Base-by-base conservation (phyloP, 2,888 invertebrate species). In the Dinocampus coccinellae region DNA sequence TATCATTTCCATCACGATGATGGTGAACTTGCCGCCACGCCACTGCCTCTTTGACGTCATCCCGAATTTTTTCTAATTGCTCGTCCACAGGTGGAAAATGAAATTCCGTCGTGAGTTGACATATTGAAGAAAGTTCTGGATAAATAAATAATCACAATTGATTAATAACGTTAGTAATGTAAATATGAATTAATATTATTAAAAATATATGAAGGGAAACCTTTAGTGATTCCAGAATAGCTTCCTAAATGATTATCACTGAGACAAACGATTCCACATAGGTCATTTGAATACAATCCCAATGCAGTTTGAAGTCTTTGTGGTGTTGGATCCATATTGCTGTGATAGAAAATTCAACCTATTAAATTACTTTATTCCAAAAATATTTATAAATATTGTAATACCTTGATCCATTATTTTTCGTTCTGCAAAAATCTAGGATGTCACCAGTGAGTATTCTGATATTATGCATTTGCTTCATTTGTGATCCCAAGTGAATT, bases 391-490 rank as follows among this genome's bases (percentile, higher is more conserved):
- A 11, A 60, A 57, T 13, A 47, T n/a, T 69, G 11, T 55, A 73
- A 42, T 76, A 87, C 87, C 85, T 83, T 26, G 83, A 81, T 61
- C 90, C 89, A 22, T 86, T 87, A 76, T 89, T 89, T 73, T 90
- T 84, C 0, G 91, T 90, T 79, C 90, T 89, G 82, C 95, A 95
- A 77, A 97, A 91, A 84, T 97, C 95, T 80, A 95, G 91, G 13
- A 95, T 92, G 88, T 96, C 93, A 22, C 94, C 93, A 71, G 96
- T 94, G 34, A 98, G 90, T 74, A 99, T 93, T 68, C 99, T 91
- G 75, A 99, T 94, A 88, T 99, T 99, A 88, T 99, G 98, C 91
- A 97, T 99, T 84, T 98, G 98, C 88, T 99, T 99, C 87, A 99
- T 91, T 89, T 99, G 99, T 3, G 98, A 97, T 63, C 99, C 98